Percentiles rank a stretch among this genome's conserved stretches.
These are phyloP conservation scores for Pipistrellus kuhlii DNA, from an alignment of 2,797 vertebrate species.

Conservation along the genomic window DNA sequence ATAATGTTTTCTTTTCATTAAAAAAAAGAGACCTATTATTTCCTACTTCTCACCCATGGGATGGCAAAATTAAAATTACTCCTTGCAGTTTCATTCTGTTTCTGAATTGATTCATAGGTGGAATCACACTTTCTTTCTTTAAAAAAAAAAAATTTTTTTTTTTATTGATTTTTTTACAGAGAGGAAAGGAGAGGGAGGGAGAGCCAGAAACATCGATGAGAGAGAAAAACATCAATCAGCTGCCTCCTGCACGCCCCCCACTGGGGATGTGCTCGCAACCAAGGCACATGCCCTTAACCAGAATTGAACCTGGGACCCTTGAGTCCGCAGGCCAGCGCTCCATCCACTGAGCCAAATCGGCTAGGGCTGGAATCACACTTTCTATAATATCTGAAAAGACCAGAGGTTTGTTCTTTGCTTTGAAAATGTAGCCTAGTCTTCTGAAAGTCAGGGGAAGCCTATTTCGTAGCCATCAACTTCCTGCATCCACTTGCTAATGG, in stretches of 20 bases:
- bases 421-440: neutral
- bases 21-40: neutral
- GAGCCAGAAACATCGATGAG: too few relatives aligned
- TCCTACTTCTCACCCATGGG: slow-evolving; percentile 18
- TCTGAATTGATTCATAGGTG: neutral
- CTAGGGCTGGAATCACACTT: neutral
- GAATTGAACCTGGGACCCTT: too few relatives aligned
- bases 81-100: slow-evolving; percentile 30
- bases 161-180: too few relatives aligned
- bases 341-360: too few relatives aligned
- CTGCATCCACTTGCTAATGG: neutral
- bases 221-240: too few relatives aligned
- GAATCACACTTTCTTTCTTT: neutral
- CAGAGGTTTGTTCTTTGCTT: slow-evolving; percentile 10
- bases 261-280: too few relatives aligned
- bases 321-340: too few relatives aligned
- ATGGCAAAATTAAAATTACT: slow-evolving; percentile 57
- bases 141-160: too few relatives aligned
- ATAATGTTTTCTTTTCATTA: slow-evolving; percentile 48
- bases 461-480: neutral
- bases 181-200: too few relatives aligned
- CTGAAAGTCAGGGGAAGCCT: neutral
- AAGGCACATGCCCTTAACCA: too few relatives aligned
- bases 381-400: slow-evolving; percentile 10
- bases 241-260: too few relatives aligned